Evolutionary conservation across 1,140 invertebrate species (phyloP).

Genomic region (Bombus ignitus): DNA sequence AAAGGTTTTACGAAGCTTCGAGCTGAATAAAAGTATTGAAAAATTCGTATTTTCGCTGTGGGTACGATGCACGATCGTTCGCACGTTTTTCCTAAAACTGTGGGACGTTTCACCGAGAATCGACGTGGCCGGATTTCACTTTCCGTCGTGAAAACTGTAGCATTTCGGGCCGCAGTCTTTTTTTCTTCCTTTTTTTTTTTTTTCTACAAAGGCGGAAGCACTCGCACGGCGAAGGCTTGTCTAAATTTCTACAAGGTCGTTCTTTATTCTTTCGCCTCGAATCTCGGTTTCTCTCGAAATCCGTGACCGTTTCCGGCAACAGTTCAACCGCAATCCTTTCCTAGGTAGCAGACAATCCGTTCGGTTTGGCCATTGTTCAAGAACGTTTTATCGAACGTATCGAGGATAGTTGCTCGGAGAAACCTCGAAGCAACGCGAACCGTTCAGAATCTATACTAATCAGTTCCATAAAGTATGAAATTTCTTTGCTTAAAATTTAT

Average conservation of each 20-base stretch:
- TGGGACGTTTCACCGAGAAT: slow-evolving; percentile 3
- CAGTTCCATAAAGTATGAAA: background rate
- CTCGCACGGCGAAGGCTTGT: slow-evolving; percentile 52
- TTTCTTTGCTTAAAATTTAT: too few species aligned
- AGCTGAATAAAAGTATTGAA: too few species aligned
- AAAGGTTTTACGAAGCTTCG: background rate
- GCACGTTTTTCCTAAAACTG: background rate
- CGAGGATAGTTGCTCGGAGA: background rate
- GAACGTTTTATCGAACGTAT: background rate
- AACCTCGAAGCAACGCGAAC: background rate
- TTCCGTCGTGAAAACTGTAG: slow-evolving; percentile 41
- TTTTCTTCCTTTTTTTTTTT: slow-evolving; percentile 20
- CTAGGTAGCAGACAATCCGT: slow-evolving; percentile 34
- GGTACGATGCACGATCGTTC: too few species aligned
- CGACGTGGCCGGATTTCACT: slow-evolving; percentile 67
- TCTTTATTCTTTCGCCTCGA: slow-evolving; percentile 51
- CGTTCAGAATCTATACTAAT: background rate
- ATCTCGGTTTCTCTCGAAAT: slow-evolving; percentile 62
- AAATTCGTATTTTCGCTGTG: background rate
- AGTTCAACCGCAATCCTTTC: slow-evolving; percentile 74
- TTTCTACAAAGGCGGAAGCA: slow-evolving; percentile 53
- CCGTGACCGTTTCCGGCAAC: slow-evolving; percentile 71
- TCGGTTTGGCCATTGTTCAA: background rate
- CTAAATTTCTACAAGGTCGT: slow-evolving; percentile 62
- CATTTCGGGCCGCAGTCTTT: slow-evolving; percentile 35